phyloP scores from a whole-genome alignment of 1,140 invertebrate genomes.

The Zaprionus camerounensis region DNA sequence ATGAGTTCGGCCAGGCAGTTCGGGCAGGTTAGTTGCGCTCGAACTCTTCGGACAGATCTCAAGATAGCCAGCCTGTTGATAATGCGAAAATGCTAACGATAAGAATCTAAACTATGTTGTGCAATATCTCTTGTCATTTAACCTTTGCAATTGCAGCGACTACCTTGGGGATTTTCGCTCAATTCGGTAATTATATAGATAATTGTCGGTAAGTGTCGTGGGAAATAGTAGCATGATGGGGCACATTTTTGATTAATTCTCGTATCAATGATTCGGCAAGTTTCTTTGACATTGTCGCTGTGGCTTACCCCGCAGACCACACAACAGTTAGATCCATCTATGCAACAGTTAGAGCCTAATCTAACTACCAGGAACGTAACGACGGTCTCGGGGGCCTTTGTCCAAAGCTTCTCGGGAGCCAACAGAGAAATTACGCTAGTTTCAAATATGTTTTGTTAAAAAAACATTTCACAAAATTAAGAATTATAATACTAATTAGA shows the following conservation, averaged over 20 bases:
- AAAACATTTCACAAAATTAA: too few relatives aligned
- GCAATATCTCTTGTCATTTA: slow-evolving; percentile 14
- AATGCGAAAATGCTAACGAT: slow-evolving; percentile 26
- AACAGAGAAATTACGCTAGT: too few relatives aligned
- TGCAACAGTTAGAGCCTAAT: too few relatives aligned
- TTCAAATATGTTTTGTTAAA: too few relatives aligned
- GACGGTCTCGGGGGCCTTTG: too few relatives aligned
- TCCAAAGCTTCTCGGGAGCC: too few relatives aligned
- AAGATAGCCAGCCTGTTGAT: slow-evolving; percentile 11
- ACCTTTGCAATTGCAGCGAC: slow-evolving; percentile 38
- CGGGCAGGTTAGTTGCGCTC: slow-evolving; percentile 56
- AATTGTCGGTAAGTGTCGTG: slow-evolving; percentile 66
- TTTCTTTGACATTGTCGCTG: slow-evolving; percentile 21
- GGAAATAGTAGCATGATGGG: slow-evolving; percentile 41
- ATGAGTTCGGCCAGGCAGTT: slow-evolving; percentile 45
- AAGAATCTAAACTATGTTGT: slow-evolving; percentile 42
- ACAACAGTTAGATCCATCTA: slow-evolving; percentile 36
- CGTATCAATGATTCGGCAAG: slow-evolving; percentile 50
- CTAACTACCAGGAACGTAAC: not conserved
- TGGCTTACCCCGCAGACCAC: slow-evolving; percentile 57
- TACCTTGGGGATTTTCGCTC: slow-evolving; percentile 39
- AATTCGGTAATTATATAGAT: slow-evolving; percentile 53
- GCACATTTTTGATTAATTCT: slow-evolving; percentile 63
- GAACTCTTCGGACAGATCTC: slow-evolving; percentile 60
- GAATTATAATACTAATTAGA: too few relatives aligned